Evolutionary conservation across 2,797 vertebrate species (phyloP).

Genomic region (Gallirallus australis): DNA sequence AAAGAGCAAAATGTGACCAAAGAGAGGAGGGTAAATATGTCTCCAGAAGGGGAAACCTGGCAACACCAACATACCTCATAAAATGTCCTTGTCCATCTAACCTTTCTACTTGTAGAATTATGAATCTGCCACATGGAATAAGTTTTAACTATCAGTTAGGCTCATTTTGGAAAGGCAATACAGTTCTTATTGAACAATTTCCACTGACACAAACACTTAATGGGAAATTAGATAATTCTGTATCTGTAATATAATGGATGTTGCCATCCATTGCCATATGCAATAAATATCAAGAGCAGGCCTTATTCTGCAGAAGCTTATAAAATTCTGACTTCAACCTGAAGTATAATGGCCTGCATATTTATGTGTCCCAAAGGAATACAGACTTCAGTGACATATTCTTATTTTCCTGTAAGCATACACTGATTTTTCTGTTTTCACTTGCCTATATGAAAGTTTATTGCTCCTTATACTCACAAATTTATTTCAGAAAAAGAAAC

Average conservation of each 20-base stretch:
- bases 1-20: not conserved
- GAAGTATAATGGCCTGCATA: not conserved
- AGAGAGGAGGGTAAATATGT: not conserved
- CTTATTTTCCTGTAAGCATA: not conserved
- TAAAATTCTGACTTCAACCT: not conserved
- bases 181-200: not conserved
- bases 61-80: fast-evolving
- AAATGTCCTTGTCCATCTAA: not conserved
- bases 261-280: not conserved
- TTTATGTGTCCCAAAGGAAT: not conserved
- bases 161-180: not conserved
- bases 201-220: not conserved
- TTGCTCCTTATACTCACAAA: not conserved
- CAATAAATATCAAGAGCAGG: not conserved
- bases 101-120: not conserved
- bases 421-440: not conserved
- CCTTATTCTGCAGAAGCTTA: not conserved
- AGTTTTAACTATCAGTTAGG: not conserved
- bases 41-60: not conserved
- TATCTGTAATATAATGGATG: not conserved
- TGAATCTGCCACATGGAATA: not conserved
- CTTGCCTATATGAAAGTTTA: not conserved
- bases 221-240: not conserved
- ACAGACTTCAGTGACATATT: not conserved
- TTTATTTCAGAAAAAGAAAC: not conserved